Evolutionary conservation across 2,888 invertebrate species (phyloP).

Genomic region (Molanna angustata): DNA sequence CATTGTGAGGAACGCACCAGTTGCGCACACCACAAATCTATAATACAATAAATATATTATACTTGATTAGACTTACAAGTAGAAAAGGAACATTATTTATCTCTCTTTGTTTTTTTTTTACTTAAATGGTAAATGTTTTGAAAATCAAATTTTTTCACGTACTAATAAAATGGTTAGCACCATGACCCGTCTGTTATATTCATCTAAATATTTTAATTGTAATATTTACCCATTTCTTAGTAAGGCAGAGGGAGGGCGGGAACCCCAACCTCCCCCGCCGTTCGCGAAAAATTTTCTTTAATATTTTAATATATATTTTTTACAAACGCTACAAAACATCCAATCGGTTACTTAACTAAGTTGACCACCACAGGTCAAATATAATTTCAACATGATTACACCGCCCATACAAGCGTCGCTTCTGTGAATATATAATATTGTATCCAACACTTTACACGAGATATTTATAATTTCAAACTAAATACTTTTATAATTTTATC

Average conservation of each 20-base stretch:
- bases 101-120: neutral
- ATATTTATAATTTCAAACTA: constrained; percentile 17
- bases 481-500: constrained; percentile 19
- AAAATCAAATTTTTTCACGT: constrained; percentile 32
- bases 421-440: neutral
- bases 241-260: constrained; percentile 20
- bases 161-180: constrained; percentile 34
- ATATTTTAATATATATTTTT: constrained; percentile 26
- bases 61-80: constrained; percentile 30
- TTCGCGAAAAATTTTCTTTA: constrained; percentile 29
- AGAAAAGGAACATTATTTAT: constrained; percentile 31
- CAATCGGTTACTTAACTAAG: constrained; percentile 27
- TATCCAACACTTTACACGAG: constrained; percentile 20
- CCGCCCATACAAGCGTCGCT: constrained; percentile 6
- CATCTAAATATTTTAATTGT: constrained; percentile 32
- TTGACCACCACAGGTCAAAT: constrained; percentile 10
- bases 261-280: constrained; percentile 7
- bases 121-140: constrained; percentile 16
- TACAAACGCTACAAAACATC: constrained; percentile 33
- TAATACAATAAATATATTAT: constrained; percentile 16
- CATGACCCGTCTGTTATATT: constrained; percentile 32
- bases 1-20: too few relatives aligned
- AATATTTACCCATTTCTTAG: constrained; percentile 33
- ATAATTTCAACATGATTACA: constrained; percentile 2
- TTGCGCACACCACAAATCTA: too few relatives aligned